These are phyloP conservation scores for Malacoraja senta DNA, from an alignment of 2,797 vertebrate species.

Conservation along the genomic window DNA sequence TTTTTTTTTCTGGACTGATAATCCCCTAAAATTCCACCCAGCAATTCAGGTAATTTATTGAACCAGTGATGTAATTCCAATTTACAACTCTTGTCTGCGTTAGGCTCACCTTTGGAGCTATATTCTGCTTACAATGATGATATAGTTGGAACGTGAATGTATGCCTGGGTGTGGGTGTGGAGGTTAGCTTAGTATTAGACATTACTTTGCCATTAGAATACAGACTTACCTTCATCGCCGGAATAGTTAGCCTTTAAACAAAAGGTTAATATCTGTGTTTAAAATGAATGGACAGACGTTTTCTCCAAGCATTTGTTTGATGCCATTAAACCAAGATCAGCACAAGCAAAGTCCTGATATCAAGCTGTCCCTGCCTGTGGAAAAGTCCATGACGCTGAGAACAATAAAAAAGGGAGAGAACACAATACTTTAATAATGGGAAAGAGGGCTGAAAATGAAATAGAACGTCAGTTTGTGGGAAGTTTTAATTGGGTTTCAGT, in stretches of 20 bases:
- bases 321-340: background rate
- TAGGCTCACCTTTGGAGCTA: background rate
- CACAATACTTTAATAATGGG: background rate
- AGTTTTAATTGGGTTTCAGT: slow-evolving; percentile 18
- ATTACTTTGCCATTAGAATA: background rate
- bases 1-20: background rate
- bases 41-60: background rate
- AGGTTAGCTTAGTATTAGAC: too few species aligned
- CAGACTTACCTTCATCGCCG: background rate
- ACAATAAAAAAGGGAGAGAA: background rate
- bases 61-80: background rate
- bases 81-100: background rate
- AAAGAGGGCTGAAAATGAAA: slow-evolving; percentile 2
- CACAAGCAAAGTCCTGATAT: background rate
- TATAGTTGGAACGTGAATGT: too few species aligned
- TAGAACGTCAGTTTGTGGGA: background rate
- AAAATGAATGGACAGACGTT: background rate
- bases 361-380: background rate
- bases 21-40: background rate
- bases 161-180: background rate
- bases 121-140: background rate
- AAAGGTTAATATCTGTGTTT: background rate
- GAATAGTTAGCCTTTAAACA: background rate
- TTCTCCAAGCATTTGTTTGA: background rate
- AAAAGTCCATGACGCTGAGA: background rate